Conservation (phyloP, 2,113 vertebrate species). For the Tyrannus savana region DNA sequence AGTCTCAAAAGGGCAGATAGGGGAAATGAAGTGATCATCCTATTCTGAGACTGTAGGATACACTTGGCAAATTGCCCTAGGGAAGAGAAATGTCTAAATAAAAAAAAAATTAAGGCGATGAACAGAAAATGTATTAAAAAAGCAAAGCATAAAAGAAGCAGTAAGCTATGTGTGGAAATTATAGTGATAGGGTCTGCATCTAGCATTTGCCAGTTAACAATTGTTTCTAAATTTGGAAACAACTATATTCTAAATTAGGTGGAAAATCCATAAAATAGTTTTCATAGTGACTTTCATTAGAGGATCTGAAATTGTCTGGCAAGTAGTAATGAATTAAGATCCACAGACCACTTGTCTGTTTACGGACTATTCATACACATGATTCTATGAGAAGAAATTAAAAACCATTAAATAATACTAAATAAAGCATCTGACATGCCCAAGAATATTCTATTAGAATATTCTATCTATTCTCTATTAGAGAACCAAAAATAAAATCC, state of each 20-base stretch:
- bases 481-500: background rate
- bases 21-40: background rate
- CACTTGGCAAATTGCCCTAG: background rate
- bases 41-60: background rate
- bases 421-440: background rate
- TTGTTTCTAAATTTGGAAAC: background rate
- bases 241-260: background rate
- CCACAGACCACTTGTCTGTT: background rate
- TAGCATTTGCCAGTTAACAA: background rate
- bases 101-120: background rate
- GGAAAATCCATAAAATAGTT: background rate
- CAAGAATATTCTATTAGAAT: background rate
- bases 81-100: background rate
- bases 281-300: background rate
- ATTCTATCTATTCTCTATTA: background rate
- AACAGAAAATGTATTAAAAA: background rate
- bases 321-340: background rate
- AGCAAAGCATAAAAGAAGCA: background rate
- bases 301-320: background rate
- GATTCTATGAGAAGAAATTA: background rate
- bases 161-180: background rate
- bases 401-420: background rate
- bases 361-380: background rate
- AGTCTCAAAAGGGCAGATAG: background rate
- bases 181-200: background rate